phyloP scores from a whole-genome alignment of 2,797 vertebrate species.

The Gymnocypris eckloni region DNA sequence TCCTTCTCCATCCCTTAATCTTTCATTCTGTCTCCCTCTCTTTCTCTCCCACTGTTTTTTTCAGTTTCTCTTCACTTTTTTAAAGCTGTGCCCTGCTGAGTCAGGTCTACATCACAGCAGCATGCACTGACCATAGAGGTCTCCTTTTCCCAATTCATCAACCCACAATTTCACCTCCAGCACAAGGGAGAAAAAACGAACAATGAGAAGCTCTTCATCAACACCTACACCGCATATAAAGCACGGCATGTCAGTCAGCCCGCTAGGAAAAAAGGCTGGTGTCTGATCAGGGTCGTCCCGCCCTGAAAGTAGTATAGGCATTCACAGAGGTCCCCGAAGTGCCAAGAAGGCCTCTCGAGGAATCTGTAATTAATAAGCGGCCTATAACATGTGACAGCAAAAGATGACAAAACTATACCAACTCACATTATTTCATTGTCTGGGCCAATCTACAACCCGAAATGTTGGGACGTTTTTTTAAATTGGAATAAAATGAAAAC shows the following conservation, averaged over 20 bases:
- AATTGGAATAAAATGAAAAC: no score
- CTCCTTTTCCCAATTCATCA: conserved; percentile 52
- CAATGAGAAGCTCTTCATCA: conserved; percentile 30
- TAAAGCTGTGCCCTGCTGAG: conserved; percentile 47
- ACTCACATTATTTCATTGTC: not conserved
- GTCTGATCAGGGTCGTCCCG: not conserved
- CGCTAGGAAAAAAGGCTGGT: not conserved
- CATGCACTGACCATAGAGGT: conserved; percentile 33
- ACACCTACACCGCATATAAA: conserved; percentile 33
- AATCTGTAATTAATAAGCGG: not conserved
- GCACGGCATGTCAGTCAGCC: not conserved
- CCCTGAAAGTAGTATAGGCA: not conserved
- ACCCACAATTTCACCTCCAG: conserved; percentile 14
- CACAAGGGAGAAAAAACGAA: conserved; percentile 17
- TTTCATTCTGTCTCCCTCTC: conserved; percentile 18
- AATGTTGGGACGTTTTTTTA: no score
- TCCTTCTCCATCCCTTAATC: conserved; percentile 7
- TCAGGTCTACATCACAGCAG: conserved; percentile 42
- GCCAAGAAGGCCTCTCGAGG: not conserved
- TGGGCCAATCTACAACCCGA: not conserved
- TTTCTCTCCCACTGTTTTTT: conserved; percentile 5
- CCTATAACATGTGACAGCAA: not conserved
- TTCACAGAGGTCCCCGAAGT: not conserved
- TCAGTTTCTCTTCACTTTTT: conserved; percentile 10
- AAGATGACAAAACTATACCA: not conserved